Conservation (phyloP, 2,797 vertebrate species). For the Babyrousa celebensis region DNA sequence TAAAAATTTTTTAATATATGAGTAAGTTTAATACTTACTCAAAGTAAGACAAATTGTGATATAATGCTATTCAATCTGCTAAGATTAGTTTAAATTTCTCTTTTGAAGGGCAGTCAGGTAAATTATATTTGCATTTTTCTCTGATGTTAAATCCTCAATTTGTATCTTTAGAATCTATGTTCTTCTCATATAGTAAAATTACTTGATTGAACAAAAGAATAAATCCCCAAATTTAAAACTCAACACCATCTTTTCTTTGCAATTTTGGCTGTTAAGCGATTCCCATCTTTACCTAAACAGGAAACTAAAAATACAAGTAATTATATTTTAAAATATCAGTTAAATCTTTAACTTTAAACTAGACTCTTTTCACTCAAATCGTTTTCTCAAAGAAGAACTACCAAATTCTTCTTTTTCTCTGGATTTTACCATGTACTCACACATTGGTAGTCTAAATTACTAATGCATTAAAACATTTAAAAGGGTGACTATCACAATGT, state of each 20-base stretch:
- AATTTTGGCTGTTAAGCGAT: neutral
- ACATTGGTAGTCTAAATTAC: conserved; percentile 3
- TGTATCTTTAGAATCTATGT: neutral
- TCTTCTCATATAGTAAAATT: neutral
- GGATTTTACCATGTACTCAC: neutral
- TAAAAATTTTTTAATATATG: neutral
- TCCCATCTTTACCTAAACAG: neutral
- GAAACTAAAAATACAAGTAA: neutral
- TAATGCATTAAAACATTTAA: neutral
- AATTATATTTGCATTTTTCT: neutral
- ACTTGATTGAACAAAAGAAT: neutral
- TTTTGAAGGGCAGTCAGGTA: neutral
- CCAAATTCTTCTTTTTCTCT: conserved; percentile 24
- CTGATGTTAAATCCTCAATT: neutral
- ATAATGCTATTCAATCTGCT: neutral
- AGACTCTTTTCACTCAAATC: neutral
- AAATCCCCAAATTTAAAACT: neutral
- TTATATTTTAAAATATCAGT: neutral
- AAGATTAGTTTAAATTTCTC: conserved; percentile 3
- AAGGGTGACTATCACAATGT: neutral
- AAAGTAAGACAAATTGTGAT: neutral
- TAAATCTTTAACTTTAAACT: neutral
- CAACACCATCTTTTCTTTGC: neutral
- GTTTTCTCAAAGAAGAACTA: neutral
- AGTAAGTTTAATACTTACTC: neutral